Evolutionary conservation across 1,140 invertebrate species (phyloP).

Genomic region (Camponotus pennsylvanicus): DNA sequence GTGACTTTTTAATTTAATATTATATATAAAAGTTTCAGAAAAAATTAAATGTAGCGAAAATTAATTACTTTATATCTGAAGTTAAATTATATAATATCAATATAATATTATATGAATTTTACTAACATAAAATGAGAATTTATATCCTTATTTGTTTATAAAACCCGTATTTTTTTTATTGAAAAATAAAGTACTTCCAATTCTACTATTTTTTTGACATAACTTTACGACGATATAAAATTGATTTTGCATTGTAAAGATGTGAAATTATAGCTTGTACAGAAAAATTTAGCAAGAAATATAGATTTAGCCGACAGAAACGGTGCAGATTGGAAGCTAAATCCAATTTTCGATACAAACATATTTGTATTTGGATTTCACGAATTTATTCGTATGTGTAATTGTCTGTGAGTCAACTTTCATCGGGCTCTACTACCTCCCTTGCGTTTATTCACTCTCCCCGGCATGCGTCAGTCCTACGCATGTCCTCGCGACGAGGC

Average conservation of each 20-base stretch:
- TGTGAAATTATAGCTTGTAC: not conserved
- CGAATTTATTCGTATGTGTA: not conserved
- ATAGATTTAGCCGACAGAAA: not conserved
- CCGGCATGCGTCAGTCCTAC: conserved; percentile 62
- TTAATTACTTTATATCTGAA: no score
- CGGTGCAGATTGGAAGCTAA: not conserved
- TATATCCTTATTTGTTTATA: no score
- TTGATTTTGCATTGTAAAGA: not conserved
- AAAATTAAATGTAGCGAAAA: no score
- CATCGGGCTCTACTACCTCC: not conserved
- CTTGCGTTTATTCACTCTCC: conserved; percentile 65
- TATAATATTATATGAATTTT: no score
- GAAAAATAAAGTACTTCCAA: not conserved
- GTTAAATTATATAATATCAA: no score
- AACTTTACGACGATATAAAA: not conserved
- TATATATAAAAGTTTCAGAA: no score
- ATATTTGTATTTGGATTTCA: not conserved
- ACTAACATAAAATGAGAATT: no score
- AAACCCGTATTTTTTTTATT: no score
- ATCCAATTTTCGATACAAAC: conserved; percentile 38
- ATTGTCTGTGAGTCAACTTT: conserved; percentile 53
- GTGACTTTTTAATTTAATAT: no score
- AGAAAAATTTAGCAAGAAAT: not conserved
- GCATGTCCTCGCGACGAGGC: conserved; percentile 60
- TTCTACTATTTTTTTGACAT: not conserved